Evolutionary conservation across 2,113 vertebrate species (phyloP), one percentile per base, ranked within the genome.

Genomic region (Acanthisitta chloris): DNA sequence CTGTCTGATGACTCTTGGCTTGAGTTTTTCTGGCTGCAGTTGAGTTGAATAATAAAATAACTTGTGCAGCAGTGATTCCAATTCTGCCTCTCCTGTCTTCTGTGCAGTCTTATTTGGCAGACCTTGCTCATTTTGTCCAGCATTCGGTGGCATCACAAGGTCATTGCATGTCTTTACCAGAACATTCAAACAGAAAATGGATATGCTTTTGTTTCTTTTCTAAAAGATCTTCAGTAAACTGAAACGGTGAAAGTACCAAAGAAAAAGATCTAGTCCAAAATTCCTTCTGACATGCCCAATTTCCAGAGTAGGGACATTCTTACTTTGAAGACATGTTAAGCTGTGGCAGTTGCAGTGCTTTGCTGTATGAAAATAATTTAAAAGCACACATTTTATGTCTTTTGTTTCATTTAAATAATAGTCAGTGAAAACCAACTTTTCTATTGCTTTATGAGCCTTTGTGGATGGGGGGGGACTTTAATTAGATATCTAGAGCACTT

Each of bases 31-130:
- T 84, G 72, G 49, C 79, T 74, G 23, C 87, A 79, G 0, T 13
- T 79, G 67, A 90, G 34, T 86, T 72, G 92, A 90, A 80, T 88
- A 91, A 81, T 71, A 93, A 78, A 94, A 79, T 74, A 81, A 90
- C 91, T 84, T 71, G 43, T 17, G 19, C 92, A 92, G 87, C 66
- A 81, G 61, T 90, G 93, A 83, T 77, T 94, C 57, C 76, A 84
- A 9, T 90, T 94, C 42, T 81, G 45, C 51, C 21, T 69, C 54
- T 93, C 57, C 61, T 92, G 12, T 91, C 70, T 70, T 93, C 65
- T 94, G 45, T 76, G 64, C 66, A 74, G 59, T 74, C 45, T 66
- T 40, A 33, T 29, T 95, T 82, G 86, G 61, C 70, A 92, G 77
- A 11, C 33, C 71, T 58, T 81, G 69, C 77, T 83, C 42, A 48